Evolutionary conservation across 2,113 vertebrate genomes (phyloP).

Genomic region (Microcebus ravelobensis): DNA sequence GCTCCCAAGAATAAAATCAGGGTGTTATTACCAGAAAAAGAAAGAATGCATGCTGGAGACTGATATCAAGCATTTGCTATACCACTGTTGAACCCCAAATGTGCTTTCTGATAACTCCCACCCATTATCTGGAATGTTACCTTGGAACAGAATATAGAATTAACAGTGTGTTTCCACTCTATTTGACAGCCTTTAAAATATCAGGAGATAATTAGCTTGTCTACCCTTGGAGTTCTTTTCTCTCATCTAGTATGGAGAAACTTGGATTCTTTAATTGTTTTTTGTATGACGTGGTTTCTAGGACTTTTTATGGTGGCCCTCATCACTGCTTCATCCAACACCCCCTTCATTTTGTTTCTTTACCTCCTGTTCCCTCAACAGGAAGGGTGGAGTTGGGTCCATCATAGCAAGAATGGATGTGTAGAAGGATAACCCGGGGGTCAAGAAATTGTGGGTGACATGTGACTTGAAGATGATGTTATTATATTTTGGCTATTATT

Average conservation of each 20-base stretch:
- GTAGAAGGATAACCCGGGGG: neutral
- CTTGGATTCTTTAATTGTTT: neutral
- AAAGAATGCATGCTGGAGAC: neutral
- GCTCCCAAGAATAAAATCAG: neutral
- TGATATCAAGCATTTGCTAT: accelerated
- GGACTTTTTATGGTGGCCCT: neutral
- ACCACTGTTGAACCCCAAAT: neutral
- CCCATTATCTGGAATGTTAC: no score
- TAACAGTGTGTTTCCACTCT: accelerated
- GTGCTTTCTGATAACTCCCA: neutral
- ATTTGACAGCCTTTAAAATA: neutral
- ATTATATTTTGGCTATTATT: neutral
- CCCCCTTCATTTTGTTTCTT: neutral
- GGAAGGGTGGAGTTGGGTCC: neutral
- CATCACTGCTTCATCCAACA: accelerated
- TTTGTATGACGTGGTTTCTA: neutral
- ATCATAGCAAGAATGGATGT: neutral
- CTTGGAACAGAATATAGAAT: neutral
- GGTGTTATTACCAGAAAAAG: neutral
- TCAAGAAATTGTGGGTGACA: neutral
- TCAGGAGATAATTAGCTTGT: neutral
- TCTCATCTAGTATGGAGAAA: neutral
- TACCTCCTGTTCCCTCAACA: neutral
- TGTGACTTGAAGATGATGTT: neutral
- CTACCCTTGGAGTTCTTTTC: neutral